Evolutionary conservation across 1,140 invertebrate genomes (phyloP), one percentile per base, ranked within the genome.

Genomic region (Ceratitis capitata): DNA sequence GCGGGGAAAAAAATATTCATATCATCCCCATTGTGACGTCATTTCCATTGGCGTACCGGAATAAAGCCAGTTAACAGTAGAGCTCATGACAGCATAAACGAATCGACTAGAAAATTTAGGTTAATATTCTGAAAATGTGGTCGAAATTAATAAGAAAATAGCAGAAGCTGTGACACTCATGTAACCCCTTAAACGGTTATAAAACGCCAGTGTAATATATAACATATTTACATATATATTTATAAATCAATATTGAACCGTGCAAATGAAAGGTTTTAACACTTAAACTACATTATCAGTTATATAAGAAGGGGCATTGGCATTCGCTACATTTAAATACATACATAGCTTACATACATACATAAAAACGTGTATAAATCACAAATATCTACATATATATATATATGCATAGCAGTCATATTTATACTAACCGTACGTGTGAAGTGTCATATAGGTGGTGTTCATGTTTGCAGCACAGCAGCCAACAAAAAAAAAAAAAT

Each of bases 291-390:
- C 45, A 23, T 78, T 47, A 78, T 78, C 6, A 35, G 19, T 78
- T 78, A 78, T 78, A 78, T 78, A 78, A 78, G n/a, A 78, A 47
- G 39, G 69, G 69, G 69, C 69, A 78, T 78, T 78, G 69, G 69
- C 69, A 78, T 69, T 69, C 32, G 51, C 2, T 56, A 56, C 3
- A 53, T 4, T 64, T n/a, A n/a, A n/a, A 64, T 35, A 64, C 12
- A 32, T 64, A 16, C 56, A 58, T 32, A 61, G n/a, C n/a, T 35
- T 69, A 69, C 29, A 69, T 42, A 78, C 19, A 78, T 78, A n/a
- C 42, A 78, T 26, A 78, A 14, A 78, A 23, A 78, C 6, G 39
- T 45, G n/a, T 45, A 23, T 35, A 69, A 39, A 35, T 16, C 61
- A 69, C 29, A 35, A 35, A 69, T 69, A n/a, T 35, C 3, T 32